Evolutionary conservation across 2,797 vertebrate species (phyloP), one percentile per base, ranked within the genome.

Genomic region (Halcyon badia): DNA sequence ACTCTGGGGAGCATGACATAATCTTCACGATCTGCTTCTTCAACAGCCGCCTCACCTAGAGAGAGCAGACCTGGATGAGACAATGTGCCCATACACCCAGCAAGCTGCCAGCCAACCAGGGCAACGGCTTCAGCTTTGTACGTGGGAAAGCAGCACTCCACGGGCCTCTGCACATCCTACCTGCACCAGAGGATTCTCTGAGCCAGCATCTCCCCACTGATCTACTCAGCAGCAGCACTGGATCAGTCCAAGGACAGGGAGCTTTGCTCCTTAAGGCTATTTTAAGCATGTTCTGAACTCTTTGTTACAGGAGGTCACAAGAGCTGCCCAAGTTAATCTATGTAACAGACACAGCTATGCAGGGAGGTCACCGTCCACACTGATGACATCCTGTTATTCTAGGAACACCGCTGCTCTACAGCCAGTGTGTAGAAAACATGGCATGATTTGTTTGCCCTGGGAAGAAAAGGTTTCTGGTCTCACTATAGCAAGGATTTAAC

Each of bases 11-110:
- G 80, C 99, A 99, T 0, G 98, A 97, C 89, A 98, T 98, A 98
- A 99, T 99, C 98, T 99, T 99, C 83, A 99, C 99, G 0, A 98
- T 98, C 90, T 99, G 99, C 96, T 99, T 99, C 98, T 99, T 99
- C 97, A 99, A 98, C 85, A 99, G 98, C 82, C 99, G 98, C 94
- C 99, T 99, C 86, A 99, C 98, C 99, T 99, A 93, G 22, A 31
- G 9, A 71, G 65, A 87, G 81, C 31, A 96, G 71, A 60, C 0
- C 0, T 11, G 39, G 68, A 58, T 96, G 81, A 96, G 65, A 58
- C 57, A 52, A 42, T 1, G 8, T 3, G 18, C 37, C 62, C 28
- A 33, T 4, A 61, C 30, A 8, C 77, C 31, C 79, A 28, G 54
- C 58, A 83, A 37, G 31, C 42, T 46, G 42, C 26, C 72, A 79